Evolutionary conservation across 1,140 invertebrate genomes (phyloP).

Genomic region (Whitmania pigra): DNA sequence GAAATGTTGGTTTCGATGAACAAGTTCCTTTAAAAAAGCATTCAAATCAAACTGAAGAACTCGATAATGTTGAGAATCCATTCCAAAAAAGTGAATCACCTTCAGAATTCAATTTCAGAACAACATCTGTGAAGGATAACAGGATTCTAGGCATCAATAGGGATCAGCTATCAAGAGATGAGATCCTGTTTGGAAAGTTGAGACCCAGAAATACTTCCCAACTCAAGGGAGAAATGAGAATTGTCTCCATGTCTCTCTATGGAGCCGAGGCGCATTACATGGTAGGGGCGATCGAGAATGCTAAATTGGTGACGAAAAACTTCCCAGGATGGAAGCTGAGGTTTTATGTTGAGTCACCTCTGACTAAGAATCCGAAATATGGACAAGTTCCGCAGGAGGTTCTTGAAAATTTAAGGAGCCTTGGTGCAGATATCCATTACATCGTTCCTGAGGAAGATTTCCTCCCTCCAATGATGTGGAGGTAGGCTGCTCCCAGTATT

Average conservation of each 20-base stretch:
- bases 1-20: too few relatives aligned
- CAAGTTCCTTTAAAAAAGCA: too few relatives aligned
- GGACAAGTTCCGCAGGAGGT: constrained; percentile 15
- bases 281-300: constrained; percentile 21
- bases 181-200: background rate
- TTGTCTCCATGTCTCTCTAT: constrained; percentile 24
- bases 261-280: constrained; percentile 20
- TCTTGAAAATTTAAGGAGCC: constrained; percentile 6
- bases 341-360: constrained; percentile 22
- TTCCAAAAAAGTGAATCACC: too few relatives aligned
- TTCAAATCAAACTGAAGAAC: too few relatives aligned
- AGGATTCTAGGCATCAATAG: too few relatives aligned
- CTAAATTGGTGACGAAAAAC: constrained; percentile 20
- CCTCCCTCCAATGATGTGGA: constrained; percentile 26
- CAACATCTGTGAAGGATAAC: too few relatives aligned
- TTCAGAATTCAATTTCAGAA: too few relatives aligned
- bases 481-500: background rate
- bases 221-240: background rate
- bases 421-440: constrained; percentile 22
- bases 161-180: background rate
- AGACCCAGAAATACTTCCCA: background rate
- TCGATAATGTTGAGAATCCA: too few relatives aligned
- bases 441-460: constrained; percentile 20
- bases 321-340: constrained; percentile 25
- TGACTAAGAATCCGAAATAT: constrained; percentile 17